These are phyloP conservation scores for Anagrus nilaparvatae DNA, from an alignment of 1,140 invertebrate genomes.

Conservation along the genomic window DNA sequence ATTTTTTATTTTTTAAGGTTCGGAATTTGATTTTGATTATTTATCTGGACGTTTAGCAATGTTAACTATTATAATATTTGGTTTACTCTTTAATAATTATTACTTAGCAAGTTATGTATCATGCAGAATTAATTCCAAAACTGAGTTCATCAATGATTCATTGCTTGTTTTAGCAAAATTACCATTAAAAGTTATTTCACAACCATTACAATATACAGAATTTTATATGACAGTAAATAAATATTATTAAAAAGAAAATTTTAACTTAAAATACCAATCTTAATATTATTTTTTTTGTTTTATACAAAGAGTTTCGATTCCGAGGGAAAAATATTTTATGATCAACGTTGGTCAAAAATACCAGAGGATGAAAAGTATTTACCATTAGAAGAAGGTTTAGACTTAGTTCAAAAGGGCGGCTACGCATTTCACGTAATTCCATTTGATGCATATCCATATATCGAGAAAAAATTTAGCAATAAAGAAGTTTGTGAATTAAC, in stretches of 20 bases:
- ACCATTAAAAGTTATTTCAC: conserved; percentile 3
- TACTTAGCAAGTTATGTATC: conserved; percentile 11
- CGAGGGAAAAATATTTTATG: conserved; percentile 3
- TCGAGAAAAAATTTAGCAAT: conserved; percentile 18
- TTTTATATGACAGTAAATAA: too few species aligned
- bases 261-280: too few species aligned
- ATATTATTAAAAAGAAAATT: too few species aligned
- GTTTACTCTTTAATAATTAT: conserved; percentile 9
- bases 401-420: conserved; percentile 11
- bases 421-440: conserved; percentile 21
- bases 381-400: conserved; percentile 9
- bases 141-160: conserved; percentile 4
- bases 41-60: conserved; percentile 5
- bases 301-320: too few species aligned
- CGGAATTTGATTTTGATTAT: conserved; percentile 9
- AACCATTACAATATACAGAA: too few species aligned
- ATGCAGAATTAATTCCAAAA: conserved; percentile 3
- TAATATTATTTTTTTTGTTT: too few species aligned
- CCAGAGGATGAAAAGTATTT: conserved; percentile 16
- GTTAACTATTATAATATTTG: conserved; percentile 7
- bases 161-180: conserved; percentile 2
- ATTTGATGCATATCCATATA: conserved; percentile 18
- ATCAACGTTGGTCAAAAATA: conserved; percentile 11
- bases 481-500: conserved; percentile 20
- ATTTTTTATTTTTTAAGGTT: too few species aligned